Base-by-base conservation (phyloP, 2,113 vertebrate genomes). In the Laterallus jamaicensis region DNA sequence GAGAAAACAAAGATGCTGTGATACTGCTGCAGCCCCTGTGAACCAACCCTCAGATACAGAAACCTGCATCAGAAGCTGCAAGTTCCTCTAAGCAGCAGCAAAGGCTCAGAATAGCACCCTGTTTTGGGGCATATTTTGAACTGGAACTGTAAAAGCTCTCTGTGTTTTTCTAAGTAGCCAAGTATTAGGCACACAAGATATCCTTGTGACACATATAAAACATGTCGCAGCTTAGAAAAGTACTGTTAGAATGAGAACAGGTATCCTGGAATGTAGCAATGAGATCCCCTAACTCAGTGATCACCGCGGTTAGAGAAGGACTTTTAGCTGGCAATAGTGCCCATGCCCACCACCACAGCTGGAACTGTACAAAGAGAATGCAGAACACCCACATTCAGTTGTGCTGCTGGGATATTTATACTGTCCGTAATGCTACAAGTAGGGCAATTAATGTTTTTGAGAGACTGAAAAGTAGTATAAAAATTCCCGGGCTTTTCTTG, bases 321-420 rank as follows among this genome's bases (percentile, higher is more conserved):
- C 15, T 16, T 28, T 62, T 7, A 3, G 24, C 32, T 55, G 70
- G 6, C 47, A 70, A 52, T 37, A 3, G 1, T 3, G 25, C 32
- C 17, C 39, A 16, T 31, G 20, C 10, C 17, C 9, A 37, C 9
- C 67, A 75, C 25, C 3, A 11, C 0, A 0, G n/a, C 59, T 58
- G 32, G 32, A 50, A 14, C 19, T 26, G 67, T 68, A 47, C 28
- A 35, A 42, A 37, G 13, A 73, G 29, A 74, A 47, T 44, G 25
- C 10, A 55, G 63, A 88, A 94, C 15, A n/a, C 6, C 35, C 86
- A 37, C 4, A 6, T 64, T 76, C 67, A 78, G 28, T 76, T 67
- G 55, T 54, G 11, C 16, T 88, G 63, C 31, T 80, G 32, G 73
- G 56, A 19, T 12, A n/a, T 18, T 22, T 82, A 68, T 74, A 73